Conservation (phyloP, 2,797 vertebrate species). For the Mastacembelus armatus region DNA sequence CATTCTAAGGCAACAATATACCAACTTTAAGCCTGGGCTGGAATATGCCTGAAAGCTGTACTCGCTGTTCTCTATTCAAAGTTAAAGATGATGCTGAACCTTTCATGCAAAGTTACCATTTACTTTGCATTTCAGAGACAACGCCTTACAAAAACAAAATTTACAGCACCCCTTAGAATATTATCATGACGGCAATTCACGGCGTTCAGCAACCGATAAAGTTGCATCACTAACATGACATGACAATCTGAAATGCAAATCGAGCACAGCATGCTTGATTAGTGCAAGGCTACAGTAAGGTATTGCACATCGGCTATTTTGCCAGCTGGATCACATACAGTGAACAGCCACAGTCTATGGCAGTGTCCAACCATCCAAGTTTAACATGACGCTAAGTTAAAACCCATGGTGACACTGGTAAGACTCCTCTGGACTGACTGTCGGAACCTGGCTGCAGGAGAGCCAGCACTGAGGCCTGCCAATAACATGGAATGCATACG, state of each 20-base stretch:
- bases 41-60: neutral
- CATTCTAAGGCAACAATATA: constrained; percentile 6
- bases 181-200: neutral
- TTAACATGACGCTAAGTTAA: constrained; percentile 9
- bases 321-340: constrained; percentile 9
- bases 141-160: constrained; percentile 33
- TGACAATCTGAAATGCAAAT: no score
- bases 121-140: constrained; percentile 51
- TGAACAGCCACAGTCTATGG: neutral
- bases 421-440: constrained; percentile 5
- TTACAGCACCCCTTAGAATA: neutral
- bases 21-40: neutral
- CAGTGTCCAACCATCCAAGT: constrained; percentile 12
- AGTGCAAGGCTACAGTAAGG: neutral
- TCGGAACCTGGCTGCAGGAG: constrained; percentile 34
- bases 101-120: neutral
- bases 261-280: constrained; percentile 1
- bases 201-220: constrained; percentile 21
- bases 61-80: constrained; percentile 5
- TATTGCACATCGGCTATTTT: neutral
- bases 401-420: neutral
- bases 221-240: constrained; percentile 1
- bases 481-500: constrained; percentile 20
- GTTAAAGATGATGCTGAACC: neutral
- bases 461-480: constrained; percentile 46